Conservation (phyloP, 2,113 vertebrate species). For the Sciurus niger region DNA sequence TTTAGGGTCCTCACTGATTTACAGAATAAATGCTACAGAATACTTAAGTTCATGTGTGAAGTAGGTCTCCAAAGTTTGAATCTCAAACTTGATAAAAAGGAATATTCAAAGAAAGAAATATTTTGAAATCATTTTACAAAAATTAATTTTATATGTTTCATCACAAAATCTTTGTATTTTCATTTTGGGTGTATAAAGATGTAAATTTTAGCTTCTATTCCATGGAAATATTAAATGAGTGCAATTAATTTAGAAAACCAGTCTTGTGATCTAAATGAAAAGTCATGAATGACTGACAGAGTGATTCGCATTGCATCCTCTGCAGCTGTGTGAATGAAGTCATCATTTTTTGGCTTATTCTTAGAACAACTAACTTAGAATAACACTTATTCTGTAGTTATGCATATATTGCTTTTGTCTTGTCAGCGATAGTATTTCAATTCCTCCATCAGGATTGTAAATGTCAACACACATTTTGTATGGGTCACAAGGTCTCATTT, state of each 20-base stretch:
- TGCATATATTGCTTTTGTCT: background rate
- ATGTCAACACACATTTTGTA: background rate
- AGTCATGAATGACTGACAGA: constrained; percentile 3
- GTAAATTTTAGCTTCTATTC: constrained; percentile 19
- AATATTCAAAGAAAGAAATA: constrained; percentile 33
- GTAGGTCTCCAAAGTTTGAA: constrained; percentile 15
- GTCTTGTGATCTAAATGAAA: constrained; percentile 63
- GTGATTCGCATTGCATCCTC: background rate
- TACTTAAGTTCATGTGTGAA: constrained; percentile 26
- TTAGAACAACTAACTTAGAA: background rate
- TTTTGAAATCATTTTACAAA: background rate
- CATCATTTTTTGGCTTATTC: background rate
- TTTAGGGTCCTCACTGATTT: background rate
- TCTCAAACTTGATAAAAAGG: constrained; percentile 4
- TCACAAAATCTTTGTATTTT: background rate
- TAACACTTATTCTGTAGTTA: background rate
- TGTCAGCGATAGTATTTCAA: background rate
- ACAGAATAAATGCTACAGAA: background rate
- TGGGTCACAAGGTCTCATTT: background rate
- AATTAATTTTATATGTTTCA: constrained; percentile 55
- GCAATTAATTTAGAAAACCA: constrained; percentile 19
- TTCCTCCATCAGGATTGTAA: background rate
- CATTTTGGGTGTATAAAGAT: constrained; percentile 1
- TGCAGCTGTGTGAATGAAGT: background rate
- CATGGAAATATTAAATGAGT: constrained; percentile 56